A percentile compares a stretch with the other conserved stretches of the same genome.
These are phyloP conservation scores for Mesorhabditis spiculigera DNA, from an alignment of 2,888 invertebrate genomes.

Conservation along the genomic window DNA sequence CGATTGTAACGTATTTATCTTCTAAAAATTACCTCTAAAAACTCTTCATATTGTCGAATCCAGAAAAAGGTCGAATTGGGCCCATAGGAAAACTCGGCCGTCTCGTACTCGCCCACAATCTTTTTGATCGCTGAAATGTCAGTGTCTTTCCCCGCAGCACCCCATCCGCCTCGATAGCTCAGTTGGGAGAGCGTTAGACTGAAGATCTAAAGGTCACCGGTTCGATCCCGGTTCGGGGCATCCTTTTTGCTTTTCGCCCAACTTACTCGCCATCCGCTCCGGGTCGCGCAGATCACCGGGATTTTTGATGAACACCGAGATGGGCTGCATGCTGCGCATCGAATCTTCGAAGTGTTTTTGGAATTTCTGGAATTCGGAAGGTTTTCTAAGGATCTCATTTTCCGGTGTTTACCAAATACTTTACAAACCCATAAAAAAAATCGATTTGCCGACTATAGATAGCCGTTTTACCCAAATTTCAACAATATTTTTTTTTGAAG, in stretches of 20 bases:
- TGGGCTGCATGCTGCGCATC: slow-evolving; percentile 49
- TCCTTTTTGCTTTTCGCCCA: background rate
- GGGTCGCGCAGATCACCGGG: slow-evolving; percentile 49
- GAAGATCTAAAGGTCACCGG: background rate
- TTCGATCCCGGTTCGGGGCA: too few species aligned
- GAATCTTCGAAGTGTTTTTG: slow-evolving; percentile 38
- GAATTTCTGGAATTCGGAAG: slow-evolving; percentile 9
- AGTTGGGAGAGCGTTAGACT: background rate
- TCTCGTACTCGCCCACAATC: slow-evolving; percentile 48
- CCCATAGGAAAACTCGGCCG: slow-evolving; percentile 44
- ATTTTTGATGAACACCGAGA: slow-evolving; percentile 44
- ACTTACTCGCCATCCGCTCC: slow-evolving; percentile 31
- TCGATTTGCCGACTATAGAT: too few species aligned
- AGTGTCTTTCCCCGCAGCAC: background rate
- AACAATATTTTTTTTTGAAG: too few species aligned
- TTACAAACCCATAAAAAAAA: too few species aligned
- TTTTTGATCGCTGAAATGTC: slow-evolving; percentile 34
- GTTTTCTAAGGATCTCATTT: background rate
- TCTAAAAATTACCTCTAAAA: slow-evolving; percentile 17
- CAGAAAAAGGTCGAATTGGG: slow-evolving; percentile 52
- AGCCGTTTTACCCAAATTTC: too few species aligned
- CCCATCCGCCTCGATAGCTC: background rate
- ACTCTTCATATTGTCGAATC: slow-evolving; percentile 47
- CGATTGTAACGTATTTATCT: slow-evolving; percentile 7
- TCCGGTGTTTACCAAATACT: too few species aligned